These are phyloP conservation scores for Dipodomys merriami DNA, from an alignment of 2,113 vertebrate species.

Conservation along the genomic window DNA sequence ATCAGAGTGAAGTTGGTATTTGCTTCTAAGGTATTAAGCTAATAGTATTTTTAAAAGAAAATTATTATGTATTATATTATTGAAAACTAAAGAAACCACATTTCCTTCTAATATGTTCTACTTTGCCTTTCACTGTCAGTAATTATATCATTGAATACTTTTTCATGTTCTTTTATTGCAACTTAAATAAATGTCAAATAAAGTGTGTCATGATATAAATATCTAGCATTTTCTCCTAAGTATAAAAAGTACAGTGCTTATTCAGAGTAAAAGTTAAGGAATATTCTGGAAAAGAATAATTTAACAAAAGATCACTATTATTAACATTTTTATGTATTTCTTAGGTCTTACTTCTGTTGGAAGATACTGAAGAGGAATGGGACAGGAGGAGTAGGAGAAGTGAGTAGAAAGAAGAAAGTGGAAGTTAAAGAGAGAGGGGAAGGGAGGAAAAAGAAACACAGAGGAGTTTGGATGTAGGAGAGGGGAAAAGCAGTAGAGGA, in stretches of 20 bases:
- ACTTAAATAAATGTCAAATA: constrained; percentile 58
- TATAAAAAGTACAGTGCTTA: constrained; percentile 19
- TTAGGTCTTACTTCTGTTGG: constrained; percentile 35
- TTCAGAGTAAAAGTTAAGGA: constrained; percentile 20
- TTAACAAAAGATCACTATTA: background rate
- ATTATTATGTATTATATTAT: constrained; percentile 43
- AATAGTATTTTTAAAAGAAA: constrained; percentile 27
- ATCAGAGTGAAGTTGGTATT: constrained; percentile 52
- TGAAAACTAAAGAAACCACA: constrained; percentile 57
- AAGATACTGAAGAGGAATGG: constrained; percentile 30
- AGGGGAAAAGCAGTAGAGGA: no score
- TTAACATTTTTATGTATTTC: constrained; percentile 49
- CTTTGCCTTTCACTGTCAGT: constrained; percentile 55
- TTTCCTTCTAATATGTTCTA: constrained; percentile 66
- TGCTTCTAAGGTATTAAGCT: constrained; percentile 55
- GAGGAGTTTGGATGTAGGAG: background rate
- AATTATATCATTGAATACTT: constrained; percentile 59
- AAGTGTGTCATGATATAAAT: constrained; percentile 43
- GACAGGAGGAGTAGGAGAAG: background rate
- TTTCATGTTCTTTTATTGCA: constrained; percentile 54
- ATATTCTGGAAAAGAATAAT: background rate
- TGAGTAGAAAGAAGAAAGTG: background rate
- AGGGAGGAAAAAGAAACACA: background rate
- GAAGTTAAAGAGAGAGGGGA: background rate
- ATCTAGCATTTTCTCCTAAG: constrained; percentile 29